Conservation (phyloP, 2,888 invertebrate species). For the Nymphalis c-album region DNA sequence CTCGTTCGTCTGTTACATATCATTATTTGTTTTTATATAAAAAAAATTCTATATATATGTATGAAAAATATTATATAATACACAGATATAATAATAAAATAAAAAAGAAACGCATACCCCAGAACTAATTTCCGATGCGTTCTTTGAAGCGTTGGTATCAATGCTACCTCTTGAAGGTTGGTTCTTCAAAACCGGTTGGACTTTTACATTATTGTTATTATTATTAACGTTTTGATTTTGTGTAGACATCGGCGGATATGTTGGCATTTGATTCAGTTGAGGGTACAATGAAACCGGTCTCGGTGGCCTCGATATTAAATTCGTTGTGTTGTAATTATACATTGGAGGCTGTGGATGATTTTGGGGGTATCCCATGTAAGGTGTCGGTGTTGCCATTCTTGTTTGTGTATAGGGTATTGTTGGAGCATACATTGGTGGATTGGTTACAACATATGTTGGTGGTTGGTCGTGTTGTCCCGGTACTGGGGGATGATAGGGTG, state of each 20-base stretch:
- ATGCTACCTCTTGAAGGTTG: slow-evolving; percentile 57
- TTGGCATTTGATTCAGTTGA: slow-evolving; percentile 58
- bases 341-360: slow-evolving; percentile 25
- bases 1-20: no score
- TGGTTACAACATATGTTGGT: slow-evolving; percentile 49
- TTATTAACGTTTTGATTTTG: slow-evolving; percentile 40
- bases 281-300: slow-evolving; percentile 62
- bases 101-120: slow-evolving; percentile 46
- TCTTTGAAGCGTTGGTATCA: slow-evolving; percentile 57
- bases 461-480: slow-evolving; percentile 48
- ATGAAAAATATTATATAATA: background rate
- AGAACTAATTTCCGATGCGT: slow-evolving; percentile 64
- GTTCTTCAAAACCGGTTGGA: slow-evolving; percentile 46
- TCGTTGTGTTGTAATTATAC: slow-evolving; percentile 71
- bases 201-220: slow-evolving; percentile 45
- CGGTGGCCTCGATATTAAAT: slow-evolving; percentile 67
- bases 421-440: slow-evolving; percentile 56
- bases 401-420: slow-evolving; percentile 68
- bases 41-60: no score
- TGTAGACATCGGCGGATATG: slow-evolving; percentile 53
- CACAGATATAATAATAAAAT: no score
- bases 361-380: slow-evolving; percentile 58
- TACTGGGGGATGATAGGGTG: slow-evolving; percentile 54
- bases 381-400: slow-evolving; percentile 63
- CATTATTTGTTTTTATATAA: no score